A percentile compares a stretch with the other conserved stretches of the same genome.
Conservation (phyloP, 37 sponge, comb jelly and placozoan species). For the Halichondria panicea region DNA sequence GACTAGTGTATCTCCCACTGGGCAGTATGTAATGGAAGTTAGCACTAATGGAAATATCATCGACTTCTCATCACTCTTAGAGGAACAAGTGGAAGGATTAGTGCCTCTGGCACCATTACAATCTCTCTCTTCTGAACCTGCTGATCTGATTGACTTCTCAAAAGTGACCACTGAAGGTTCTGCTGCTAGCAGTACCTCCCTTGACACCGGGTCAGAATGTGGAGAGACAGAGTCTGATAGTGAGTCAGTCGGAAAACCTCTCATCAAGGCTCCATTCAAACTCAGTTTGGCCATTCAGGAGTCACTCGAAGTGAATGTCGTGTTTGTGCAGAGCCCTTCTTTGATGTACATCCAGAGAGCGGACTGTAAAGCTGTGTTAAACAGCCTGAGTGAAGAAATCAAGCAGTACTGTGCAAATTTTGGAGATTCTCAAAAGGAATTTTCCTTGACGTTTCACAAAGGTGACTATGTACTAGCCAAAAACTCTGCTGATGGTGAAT, state of each 20-base stretch:
- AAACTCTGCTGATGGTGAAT: conserved; percentile 42
- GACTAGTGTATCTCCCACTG: not conserved
- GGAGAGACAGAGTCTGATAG: conserved; percentile 7
- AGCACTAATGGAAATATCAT: not conserved
- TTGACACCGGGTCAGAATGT: conserved; percentile 11
- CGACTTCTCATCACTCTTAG: conserved; percentile 21
- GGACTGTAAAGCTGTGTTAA: conserved; percentile 58
- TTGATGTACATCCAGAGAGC: conserved; percentile 60
- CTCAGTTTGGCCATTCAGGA: conserved; percentile 50
- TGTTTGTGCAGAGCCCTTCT: conserved; percentile 54
- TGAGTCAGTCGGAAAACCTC: conserved; percentile 46
- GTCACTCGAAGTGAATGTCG: conserved; percentile 39
- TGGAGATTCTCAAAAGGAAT: conserved; percentile 2
- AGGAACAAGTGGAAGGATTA: not conserved
- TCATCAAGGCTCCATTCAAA: conserved; percentile 64
- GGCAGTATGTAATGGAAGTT: conserved; percentile 11
- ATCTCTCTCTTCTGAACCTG: not conserved
- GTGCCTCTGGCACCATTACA: not conserved
- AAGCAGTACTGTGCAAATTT: conserved; percentile 58
- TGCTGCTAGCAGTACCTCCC: not conserved
- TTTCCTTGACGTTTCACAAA: conserved; percentile 14
- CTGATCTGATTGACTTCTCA: not conserved
- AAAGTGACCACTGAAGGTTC: not conserved
- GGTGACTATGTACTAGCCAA: conserved; percentile 76
- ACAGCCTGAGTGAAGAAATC: conserved; percentile 52